These are phyloP conservation scores for Baronia brevicornis DNA, from an alignment of 2,888 invertebrate genomes.

Conservation along the genomic window DNA sequence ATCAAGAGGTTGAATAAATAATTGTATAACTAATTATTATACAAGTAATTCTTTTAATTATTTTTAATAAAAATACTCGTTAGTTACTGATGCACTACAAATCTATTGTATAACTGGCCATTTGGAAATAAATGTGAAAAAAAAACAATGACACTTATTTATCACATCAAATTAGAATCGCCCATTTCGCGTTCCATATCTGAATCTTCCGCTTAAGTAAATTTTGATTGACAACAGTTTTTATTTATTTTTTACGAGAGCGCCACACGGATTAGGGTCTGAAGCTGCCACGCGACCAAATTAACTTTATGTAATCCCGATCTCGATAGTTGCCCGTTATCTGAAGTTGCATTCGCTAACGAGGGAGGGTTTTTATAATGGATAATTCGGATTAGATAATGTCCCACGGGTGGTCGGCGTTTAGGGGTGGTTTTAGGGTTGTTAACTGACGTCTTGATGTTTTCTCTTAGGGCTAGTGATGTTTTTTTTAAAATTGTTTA, in stretches of 20 bases:
- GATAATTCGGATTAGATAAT: conserved; percentile 67
- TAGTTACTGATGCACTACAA: no score
- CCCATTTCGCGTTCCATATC: conserved; percentile 20
- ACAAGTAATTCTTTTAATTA: no score
- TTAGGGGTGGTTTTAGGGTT: conserved; percentile 10
- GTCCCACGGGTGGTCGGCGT: conserved; percentile 64
- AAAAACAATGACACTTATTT: conserved; percentile 8
- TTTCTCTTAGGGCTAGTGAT: background rate
- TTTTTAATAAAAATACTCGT: no score
- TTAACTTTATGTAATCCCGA: conserved; percentile 67
- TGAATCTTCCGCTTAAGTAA: conserved; percentile 36
- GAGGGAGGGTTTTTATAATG: conserved; percentile 54
- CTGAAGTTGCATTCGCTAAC: conserved; percentile 52
- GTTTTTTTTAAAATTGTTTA: background rate
- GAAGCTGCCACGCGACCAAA: conserved; percentile 62
- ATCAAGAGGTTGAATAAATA: no score
- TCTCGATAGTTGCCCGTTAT: conserved; percentile 50
- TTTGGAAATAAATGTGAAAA: background rate
- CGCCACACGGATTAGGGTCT: conserved; percentile 32
- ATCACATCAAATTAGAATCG: conserved; percentile 26
- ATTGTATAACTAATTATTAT: no score
- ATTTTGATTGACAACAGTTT: conserved; percentile 46
- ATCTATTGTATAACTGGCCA: no score
- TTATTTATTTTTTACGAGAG: conserved; percentile 28
- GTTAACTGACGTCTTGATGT: background rate